These are phyloP conservation scores for Troides helena DNA, from an alignment of 2,888 invertebrate species.

Conservation along the genomic window DNA sequence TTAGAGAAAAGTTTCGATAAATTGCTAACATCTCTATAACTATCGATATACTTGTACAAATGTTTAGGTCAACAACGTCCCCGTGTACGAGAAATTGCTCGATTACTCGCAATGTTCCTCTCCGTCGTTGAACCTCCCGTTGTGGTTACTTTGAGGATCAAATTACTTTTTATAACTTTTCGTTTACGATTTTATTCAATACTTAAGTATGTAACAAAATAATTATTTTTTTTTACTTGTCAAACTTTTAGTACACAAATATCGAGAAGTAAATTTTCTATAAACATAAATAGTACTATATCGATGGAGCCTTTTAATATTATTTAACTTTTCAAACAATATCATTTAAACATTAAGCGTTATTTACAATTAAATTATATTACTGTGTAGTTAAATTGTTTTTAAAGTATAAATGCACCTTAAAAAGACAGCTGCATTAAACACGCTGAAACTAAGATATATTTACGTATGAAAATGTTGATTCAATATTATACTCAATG, in stretches of 20 bases:
- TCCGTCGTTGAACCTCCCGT: constrained; percentile 33
- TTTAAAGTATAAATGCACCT: neutral
- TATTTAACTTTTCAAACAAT: neutral
- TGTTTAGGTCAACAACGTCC: neutral
- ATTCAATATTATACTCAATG: neutral
- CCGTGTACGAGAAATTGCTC: constrained; percentile 49
- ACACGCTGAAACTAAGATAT: neutral
- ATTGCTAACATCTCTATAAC: neutral
- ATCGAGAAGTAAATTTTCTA: too few relatives aligned
- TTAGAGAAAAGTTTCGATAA: neutral
- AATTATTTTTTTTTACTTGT: neutral
- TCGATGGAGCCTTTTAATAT: too few relatives aligned
- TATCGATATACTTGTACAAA: constrained; percentile 17
- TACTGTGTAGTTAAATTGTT: too few relatives aligned
- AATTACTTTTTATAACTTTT: constrained; percentile 15
- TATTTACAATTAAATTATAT: too few relatives aligned
- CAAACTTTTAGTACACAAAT: too few relatives aligned
- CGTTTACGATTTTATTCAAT: neutral
- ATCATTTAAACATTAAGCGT: neutral
- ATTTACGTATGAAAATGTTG: neutral
- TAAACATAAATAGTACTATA: too few relatives aligned
- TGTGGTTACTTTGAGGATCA: constrained; percentile 15
- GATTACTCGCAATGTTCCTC: constrained; percentile 60
- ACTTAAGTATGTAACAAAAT: neutral
- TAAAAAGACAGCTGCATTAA: constrained; percentile 1